Evolutionary conservation across 2,113 vertebrate genomes (phyloP).

Genomic region (Leptobrachium ailaonicum): DNA sequence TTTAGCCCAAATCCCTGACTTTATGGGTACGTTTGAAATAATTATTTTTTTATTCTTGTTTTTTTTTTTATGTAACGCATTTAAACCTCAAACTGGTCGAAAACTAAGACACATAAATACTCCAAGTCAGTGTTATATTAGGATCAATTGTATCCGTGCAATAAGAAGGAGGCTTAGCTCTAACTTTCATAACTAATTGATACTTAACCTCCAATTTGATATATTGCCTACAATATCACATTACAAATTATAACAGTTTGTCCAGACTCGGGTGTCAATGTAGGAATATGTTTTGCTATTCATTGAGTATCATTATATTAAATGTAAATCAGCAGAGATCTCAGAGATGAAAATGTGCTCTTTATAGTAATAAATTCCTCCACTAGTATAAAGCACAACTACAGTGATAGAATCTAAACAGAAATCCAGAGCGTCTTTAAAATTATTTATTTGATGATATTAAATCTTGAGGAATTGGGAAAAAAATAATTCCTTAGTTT

Average conservation of each 20-base stretch:
- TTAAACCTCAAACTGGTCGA: neutral
- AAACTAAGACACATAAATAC: neutral
- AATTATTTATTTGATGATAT: no score
- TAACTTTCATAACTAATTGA: neutral
- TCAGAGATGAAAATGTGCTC: neutral
- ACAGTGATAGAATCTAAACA: no score
- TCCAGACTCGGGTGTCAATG: no score
- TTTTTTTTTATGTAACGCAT: conserved; percentile 20
- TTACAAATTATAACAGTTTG: neutral
- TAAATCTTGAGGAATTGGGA: no score
- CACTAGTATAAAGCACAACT: neutral
- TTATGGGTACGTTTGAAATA: conserved; percentile 26
- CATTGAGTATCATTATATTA: neutral
- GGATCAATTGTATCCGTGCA: neutral
- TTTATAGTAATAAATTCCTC: neutral
- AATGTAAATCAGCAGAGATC: neutral
- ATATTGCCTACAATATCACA: neutral
- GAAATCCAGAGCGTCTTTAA: no score
- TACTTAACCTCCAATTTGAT: neutral
- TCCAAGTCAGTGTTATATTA: neutral
- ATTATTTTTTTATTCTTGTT: conserved; percentile 27
- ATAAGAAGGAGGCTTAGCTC: neutral
- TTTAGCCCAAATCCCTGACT: conserved; percentile 44
- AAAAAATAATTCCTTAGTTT: no score
- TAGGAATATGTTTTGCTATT: neutral